These are phyloP conservation scores for Thryonomys swinderianus DNA, from an alignment of 2,113 vertebrate genomes.

Conservation along the genomic window DNA sequence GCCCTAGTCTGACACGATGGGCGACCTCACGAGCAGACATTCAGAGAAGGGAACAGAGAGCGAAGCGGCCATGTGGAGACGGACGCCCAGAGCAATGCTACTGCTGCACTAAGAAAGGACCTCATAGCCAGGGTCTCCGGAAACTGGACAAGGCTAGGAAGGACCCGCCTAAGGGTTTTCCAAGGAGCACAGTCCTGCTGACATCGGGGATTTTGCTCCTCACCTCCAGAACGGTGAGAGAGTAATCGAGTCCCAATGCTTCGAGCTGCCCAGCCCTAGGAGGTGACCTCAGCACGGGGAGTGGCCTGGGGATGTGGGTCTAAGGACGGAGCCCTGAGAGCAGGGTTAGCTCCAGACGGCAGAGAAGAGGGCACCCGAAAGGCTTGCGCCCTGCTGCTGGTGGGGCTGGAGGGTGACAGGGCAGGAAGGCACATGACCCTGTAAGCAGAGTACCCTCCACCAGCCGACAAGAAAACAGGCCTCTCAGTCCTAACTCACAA, in stretches of 20 bases:
- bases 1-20: neutral
- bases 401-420: neutral
- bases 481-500: neutral
- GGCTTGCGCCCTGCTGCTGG: accelerated
- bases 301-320: no score
- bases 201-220: neutral
- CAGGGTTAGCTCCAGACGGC: neutral
- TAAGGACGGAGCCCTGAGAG: neutral
- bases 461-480: neutral
- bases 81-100: neutral
- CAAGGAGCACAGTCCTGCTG: neutral
- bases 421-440: neutral
- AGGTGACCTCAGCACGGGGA: neutral
- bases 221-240: neutral
- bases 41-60: neutral
- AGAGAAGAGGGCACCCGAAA: neutral
- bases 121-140: neutral
- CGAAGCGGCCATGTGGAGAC: accelerated
- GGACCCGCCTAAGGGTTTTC: neutral
- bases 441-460: neutral
- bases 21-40: neutral
- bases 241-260: neutral
- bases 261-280: neutral
- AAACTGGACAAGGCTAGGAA: neutral
- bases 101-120: neutral